These are phyloP conservation scores for Cerastis rubricosa DNA, from an alignment of 2,888 invertebrate species.

Conservation along the genomic window DNA sequence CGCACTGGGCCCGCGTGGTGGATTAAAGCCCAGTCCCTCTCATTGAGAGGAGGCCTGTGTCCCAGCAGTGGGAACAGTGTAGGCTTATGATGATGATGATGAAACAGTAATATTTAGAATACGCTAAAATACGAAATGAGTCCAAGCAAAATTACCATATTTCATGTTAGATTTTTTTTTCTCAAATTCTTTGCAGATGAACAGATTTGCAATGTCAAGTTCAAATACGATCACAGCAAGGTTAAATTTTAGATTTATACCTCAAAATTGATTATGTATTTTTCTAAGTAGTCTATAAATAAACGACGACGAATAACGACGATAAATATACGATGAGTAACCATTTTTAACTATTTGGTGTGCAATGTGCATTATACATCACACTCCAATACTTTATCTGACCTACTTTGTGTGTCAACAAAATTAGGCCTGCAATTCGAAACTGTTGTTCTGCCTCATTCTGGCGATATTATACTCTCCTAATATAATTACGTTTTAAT, in stretches of 20 bases:
- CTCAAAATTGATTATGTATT: neutral
- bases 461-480: neutral
- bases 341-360: neutral
- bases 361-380: neutral
- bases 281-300: neutral
- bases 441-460: neutral
- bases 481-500: slow-evolving; percentile 40
- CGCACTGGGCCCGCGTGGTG: too few relatives aligned
- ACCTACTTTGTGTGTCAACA: neutral
- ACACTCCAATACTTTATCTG: neutral
- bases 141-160: neutral
- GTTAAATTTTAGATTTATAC: neutral
- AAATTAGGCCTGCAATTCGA: neutral
- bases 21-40: too few relatives aligned
- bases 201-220: slow-evolving; percentile 19
- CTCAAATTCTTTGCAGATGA: slow-evolving; percentile 8
- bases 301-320: too few relatives aligned
- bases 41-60: too few relatives aligned
- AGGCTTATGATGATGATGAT: too few relatives aligned
- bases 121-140: neutral
- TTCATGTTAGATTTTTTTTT: slow-evolving; percentile 3
- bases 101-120: neutral
- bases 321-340: neutral
- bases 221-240: neutral
- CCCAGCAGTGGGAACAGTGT: too few relatives aligned